phyloP scores from a whole-genome alignment of 2,888 invertebrate genomes.

The Mimachlamys varia region DNA sequence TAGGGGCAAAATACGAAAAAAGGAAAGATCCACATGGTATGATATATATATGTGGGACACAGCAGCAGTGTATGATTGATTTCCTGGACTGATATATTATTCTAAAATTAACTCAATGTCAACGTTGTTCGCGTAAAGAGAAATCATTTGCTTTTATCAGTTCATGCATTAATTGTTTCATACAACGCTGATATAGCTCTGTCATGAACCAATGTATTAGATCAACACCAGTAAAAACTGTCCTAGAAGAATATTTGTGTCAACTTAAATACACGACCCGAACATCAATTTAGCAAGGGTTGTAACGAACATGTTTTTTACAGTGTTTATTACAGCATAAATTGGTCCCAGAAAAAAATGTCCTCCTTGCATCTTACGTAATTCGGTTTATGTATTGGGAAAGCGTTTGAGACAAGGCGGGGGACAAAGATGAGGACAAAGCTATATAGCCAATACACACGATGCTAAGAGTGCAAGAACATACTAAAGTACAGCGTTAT shows the following conservation, averaged over 20 bases:
- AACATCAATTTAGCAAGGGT: background rate
- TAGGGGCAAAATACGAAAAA: too few species aligned
- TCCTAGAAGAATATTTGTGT: background rate
- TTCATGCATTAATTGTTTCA: too few species aligned
- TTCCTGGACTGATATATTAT: too few species aligned
- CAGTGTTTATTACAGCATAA: background rate
- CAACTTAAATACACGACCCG: background rate
- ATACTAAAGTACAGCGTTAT: background rate
- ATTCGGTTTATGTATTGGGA: background rate
- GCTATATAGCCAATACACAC: background rate
- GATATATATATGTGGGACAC: too few species aligned
- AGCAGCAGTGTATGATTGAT: too few species aligned
- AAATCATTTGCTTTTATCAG: too few species aligned
- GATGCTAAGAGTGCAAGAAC: background rate
- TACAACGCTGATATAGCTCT: background rate
- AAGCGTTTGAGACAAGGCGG: background rate
- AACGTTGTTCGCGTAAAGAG: too few species aligned
- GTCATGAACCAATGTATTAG: background rate
- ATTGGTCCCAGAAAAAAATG: background rate
- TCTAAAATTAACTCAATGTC: too few species aligned
- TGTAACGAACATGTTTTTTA: background rate
- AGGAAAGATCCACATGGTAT: too few species aligned
- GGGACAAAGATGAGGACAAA: background rate
- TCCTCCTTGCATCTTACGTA: background rate
- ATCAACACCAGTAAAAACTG: background rate